These are phyloP conservation scores for Heterotilapia buettikoferi DNA, from an alignment of 2,113 vertebrate species.

Conservation along the genomic window DNA sequence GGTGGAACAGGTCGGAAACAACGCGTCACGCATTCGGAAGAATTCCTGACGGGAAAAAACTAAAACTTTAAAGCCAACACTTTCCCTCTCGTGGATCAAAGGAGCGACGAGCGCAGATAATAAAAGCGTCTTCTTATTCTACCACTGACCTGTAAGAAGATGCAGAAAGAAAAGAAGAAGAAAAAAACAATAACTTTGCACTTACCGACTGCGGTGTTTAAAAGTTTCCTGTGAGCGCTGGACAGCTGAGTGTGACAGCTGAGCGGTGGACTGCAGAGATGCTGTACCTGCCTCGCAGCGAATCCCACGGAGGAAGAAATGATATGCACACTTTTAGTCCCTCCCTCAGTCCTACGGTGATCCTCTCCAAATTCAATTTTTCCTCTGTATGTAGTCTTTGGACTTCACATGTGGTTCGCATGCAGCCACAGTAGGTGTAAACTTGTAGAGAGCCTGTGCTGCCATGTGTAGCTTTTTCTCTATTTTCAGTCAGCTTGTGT, in stretches of 20 bases:
- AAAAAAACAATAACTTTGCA: neutral
- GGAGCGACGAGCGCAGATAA: neutral
- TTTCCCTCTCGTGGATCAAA: neutral
- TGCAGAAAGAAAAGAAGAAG: neutral
- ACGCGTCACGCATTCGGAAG: neutral
- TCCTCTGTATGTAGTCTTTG: slow-evolving; percentile 1
- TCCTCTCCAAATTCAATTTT: slow-evolving; percentile 55
- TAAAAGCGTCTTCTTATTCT: neutral
- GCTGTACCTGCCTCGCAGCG: slow-evolving; percentile 67
- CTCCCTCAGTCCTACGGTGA: slow-evolving; percentile 74
- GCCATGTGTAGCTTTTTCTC: neutral
- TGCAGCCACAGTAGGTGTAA: slow-evolving; percentile 35
- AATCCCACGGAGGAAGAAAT: slow-evolving; percentile 79
- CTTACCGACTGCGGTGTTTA: slow-evolving; percentile 56
- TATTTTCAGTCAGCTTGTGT: neutral
- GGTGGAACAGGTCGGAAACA: neutral
- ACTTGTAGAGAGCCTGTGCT: neutral
- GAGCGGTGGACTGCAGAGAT: slow-evolving; percentile 54
- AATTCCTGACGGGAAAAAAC: slow-evolving; percentile 32
- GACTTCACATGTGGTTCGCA: neutral
- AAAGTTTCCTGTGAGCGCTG: slow-evolving; percentile 53
- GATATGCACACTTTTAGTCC: slow-evolving; percentile 79
- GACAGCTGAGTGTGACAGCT: slow-evolving; percentile 56
- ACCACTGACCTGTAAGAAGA: neutral
- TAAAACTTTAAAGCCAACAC: slow-evolving; percentile 34